These are phyloP conservation scores for Marisa cornuarietis DNA, from an alignment of 1,140 invertebrate genomes.

Conservation along the genomic window DNA sequence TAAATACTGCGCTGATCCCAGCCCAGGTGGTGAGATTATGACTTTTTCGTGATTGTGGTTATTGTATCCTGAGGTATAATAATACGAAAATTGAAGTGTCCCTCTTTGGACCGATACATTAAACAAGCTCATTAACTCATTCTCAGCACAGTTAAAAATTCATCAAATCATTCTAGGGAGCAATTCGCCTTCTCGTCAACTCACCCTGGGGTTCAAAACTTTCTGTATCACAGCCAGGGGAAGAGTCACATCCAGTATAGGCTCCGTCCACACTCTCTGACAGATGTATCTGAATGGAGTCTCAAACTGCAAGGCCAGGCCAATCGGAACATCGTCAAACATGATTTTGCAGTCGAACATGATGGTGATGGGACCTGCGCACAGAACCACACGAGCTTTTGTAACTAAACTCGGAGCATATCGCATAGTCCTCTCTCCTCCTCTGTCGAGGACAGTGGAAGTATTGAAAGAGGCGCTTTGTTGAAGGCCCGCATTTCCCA, in stretches of 20 bases:
- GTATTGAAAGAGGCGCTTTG: no score
- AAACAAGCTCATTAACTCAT: background rate
- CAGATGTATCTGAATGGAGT: constrained; percentile 56
- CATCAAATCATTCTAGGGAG: background rate
- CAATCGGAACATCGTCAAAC: constrained; percentile 60
- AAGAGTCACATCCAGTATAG: constrained; percentile 48
- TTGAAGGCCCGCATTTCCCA: no score
- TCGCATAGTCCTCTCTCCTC: no score
- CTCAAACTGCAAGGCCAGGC: constrained; percentile 49
- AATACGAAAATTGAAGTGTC: no score
- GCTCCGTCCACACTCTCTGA: constrained; percentile 53
- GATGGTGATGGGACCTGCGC: constrained; percentile 52
- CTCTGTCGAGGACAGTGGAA: no score
- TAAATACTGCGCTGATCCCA: no score
- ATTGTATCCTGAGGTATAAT: no score
- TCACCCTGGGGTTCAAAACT: constrained; percentile 41
- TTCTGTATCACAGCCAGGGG: constrained; percentile 39
- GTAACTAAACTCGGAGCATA: no score
- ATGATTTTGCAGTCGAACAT: constrained; percentile 54
- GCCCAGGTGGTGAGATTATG: no score
- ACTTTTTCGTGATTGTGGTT: no score
- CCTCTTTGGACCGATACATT: no score
- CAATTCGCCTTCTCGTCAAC: background rate
- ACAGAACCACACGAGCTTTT: constrained; percentile 7
- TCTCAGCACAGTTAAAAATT: background rate